These are phyloP conservation scores for Rosalia funebris DNA, from an alignment of 2,888 invertebrate genomes.

Conservation along the genomic window DNA sequence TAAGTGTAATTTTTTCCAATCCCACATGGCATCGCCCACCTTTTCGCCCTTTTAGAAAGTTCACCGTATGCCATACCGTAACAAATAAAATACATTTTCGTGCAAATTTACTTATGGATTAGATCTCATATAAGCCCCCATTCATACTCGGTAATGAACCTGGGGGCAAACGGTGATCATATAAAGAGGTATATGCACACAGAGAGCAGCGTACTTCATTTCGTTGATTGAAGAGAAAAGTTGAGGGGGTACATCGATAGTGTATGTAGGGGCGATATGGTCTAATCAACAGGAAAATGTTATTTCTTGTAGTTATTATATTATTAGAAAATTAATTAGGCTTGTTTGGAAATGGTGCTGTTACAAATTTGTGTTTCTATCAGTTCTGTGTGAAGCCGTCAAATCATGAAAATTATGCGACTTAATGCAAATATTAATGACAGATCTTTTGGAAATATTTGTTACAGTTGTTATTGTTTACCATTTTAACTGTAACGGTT, in stretches of 20 bases:
- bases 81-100: slow-evolving; percentile 42
- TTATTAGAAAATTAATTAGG: too few species aligned
- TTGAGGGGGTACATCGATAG: slow-evolving; percentile 28
- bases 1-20: too few species aligned
- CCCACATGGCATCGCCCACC: too few species aligned
- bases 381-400: too few species aligned
- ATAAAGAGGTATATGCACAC: slow-evolving; percentile 41
- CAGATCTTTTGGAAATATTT: too few species aligned
- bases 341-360: too few species aligned
- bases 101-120: slow-evolving; percentile 48
- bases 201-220: slow-evolving; percentile 33
- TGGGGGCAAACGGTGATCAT: slow-evolving; percentile 44
- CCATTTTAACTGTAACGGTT: too few species aligned
- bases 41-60: slow-evolving; percentile 7
- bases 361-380: too few species aligned
- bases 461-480: too few species aligned
- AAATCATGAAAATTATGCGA: too few species aligned
- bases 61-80: slow-evolving; percentile 32
- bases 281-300: neutral
- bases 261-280: slow-evolving; percentile 33
- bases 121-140: slow-evolving; percentile 41
- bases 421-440: too few species aligned
- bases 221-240: slow-evolving; percentile 38
- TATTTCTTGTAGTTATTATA: too few species aligned
- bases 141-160: slow-evolving; percentile 45